Percentiles rank a stretch among this genome's conserved stretches.
These are phyloP conservation scores for Eupleurogrammus muticus DNA, from an alignment of 2,797 vertebrate species.

Conservation along the genomic window DNA sequence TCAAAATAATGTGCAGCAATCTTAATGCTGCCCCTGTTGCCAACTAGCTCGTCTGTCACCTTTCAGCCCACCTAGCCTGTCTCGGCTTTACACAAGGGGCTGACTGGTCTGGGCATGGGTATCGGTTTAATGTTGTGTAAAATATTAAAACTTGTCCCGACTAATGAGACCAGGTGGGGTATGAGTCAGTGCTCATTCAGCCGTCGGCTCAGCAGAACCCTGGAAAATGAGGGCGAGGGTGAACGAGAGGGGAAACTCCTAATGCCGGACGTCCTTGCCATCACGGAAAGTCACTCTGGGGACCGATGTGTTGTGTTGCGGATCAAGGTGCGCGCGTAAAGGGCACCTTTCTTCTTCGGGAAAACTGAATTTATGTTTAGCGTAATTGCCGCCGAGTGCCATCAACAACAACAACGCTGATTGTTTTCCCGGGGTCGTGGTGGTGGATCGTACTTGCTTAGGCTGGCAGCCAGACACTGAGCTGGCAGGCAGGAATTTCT, in stretches of 20 bases:
- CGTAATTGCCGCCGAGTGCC: constrained; percentile 34
- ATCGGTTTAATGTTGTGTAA: constrained; percentile 73
- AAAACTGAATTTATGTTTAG: constrained; percentile 43
- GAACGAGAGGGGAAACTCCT: constrained; percentile 5
- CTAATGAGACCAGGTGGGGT: constrained; percentile 70
- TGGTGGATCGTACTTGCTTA: constrained; percentile 24
- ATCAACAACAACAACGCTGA: constrained; percentile 3
- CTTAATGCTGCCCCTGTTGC: constrained; percentile 45
- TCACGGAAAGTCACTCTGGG: constrained; percentile 1
- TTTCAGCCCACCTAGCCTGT: constrained; percentile 57
- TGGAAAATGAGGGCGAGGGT: constrained; percentile 39
- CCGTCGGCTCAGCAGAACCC: constrained; percentile 42
- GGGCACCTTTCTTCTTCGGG: constrained; percentile 14
- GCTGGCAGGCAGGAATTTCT: constrained; percentile 20
- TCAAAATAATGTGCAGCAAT: too few species aligned
- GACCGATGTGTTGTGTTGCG: constrained; percentile 21
- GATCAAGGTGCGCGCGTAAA: constrained; percentile 27
- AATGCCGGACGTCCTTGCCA: background rate
- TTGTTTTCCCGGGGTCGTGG: constrained; percentile 28
- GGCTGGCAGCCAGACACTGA: constrained; percentile 11
- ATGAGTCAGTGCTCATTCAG: constrained; percentile 61
- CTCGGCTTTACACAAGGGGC: constrained; percentile 38
- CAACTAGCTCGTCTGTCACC: constrained; percentile 35
- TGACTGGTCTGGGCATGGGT: constrained; percentile 50
- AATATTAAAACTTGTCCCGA: constrained; percentile 52